Evolutionary conservation across 2,113 vertebrate species (phyloP), one percentile per base, ranked within the genome.

Genomic region (Apodemus speciosus): DNA sequence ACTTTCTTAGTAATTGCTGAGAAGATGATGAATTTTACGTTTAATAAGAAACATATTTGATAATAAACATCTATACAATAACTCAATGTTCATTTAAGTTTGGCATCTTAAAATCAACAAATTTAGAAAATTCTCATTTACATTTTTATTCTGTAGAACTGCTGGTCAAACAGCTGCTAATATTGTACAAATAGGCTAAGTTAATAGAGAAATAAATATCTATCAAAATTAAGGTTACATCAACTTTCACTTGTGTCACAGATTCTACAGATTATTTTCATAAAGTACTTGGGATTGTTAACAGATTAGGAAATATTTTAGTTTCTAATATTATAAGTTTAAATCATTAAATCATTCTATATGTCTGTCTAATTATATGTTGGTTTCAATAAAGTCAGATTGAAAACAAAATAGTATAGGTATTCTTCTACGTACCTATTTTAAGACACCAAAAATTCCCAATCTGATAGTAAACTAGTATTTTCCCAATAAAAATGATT

Each of bases 291-390:
- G 1, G 0, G 72, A 84, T 95, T 88, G 23, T 66, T 95, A 90
- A 91, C 43, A 20, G 66, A 79, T 96, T 95, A 96, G 18, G 79
- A 6, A 49, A 95, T 38, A 11, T 35, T 25, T 3, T 11, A 49
- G 2, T 30, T 92, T 86, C 87, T 85, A 30, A 9, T 27, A 20
- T 91, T 85, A 25, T 40, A 0, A 32, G 11, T 11, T 25, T 81
- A 66, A 32, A 66, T 66, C 27, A 25, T 79, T 23, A 94, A 94
- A 43, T 11, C 3, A 80, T 71, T 93, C 93, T 92, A 88, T 93
- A 66, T 79, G 95, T 97, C 95, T 79, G 95, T 97, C 96, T 91
- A 97, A 93, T 96, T 96, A 84, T 35, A 53, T 79, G 58, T 93
- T 91, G 73, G 9, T 56, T 53, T 18, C 9, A 79, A 27, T 79